Conservation (phyloP, 2,797 vertebrate species). For the Myotis pilosus region DNA sequence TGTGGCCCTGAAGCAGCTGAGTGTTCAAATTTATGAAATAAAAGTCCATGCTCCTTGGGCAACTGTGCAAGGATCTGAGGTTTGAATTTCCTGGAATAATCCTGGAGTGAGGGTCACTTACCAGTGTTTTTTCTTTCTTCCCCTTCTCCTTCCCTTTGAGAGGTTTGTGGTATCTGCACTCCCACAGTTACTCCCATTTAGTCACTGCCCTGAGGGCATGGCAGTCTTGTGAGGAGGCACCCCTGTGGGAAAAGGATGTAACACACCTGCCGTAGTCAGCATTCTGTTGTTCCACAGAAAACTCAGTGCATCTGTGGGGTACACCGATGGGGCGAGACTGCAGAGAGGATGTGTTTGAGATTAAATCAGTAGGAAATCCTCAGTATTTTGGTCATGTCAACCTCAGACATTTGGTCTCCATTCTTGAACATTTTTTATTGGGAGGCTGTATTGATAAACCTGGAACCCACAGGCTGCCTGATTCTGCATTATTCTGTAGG, state of each 20-base stretch:
- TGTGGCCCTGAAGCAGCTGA: no score
- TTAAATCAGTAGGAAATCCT: background rate
- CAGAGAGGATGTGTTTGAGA: background rate
- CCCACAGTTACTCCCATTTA: background rate
- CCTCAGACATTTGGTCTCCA: background rate
- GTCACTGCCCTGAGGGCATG: background rate
- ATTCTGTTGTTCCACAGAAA: background rate
- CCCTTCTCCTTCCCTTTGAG: background rate
- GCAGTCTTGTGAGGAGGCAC: background rate
- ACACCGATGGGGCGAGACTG: background rate
- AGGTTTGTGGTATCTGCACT: no score
- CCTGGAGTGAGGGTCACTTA: background rate
- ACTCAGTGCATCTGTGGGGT: background rate
- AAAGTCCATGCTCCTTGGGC: background rate
- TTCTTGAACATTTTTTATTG: background rate
- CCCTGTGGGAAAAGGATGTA: background rate
- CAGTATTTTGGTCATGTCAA: background rate
- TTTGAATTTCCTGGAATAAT: background rate
- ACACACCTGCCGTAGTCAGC: background rate
- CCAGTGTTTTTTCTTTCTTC: background rate
- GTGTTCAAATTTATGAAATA: background rate
- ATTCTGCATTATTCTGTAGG: background rate
- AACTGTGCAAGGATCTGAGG: background rate
- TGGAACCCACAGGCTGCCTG: background rate
- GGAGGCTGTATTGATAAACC: background rate